Conservation (phyloP, 1,140 invertebrate species). For the Listronotus bonariensis region DNA sequence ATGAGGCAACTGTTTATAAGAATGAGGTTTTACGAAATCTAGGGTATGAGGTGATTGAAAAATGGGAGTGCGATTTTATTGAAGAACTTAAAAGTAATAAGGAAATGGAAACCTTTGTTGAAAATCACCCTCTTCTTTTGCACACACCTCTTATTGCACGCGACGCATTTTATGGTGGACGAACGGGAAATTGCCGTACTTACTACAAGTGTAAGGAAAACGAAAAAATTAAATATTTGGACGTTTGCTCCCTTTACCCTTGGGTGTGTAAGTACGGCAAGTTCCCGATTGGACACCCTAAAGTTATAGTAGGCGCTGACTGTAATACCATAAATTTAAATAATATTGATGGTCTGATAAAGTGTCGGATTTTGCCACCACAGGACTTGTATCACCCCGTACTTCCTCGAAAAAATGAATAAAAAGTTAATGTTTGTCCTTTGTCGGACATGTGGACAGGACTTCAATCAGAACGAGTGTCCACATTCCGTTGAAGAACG, state of each 20-base stretch:
- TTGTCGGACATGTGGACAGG: constrained; percentile 43
- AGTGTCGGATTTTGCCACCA: constrained; percentile 50
- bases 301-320: constrained; percentile 24
- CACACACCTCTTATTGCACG: constrained; percentile 6
- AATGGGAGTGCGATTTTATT: constrained; percentile 17
- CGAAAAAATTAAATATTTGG: constrained; percentile 53
- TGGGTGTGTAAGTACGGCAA: constrained; percentile 46
- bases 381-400: constrained; percentile 49
- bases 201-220: constrained; percentile 40
- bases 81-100: constrained; percentile 4
- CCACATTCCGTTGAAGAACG: constrained; percentile 48
- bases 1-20: constrained; percentile 9
- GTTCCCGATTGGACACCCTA: constrained; percentile 54
- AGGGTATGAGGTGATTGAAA: constrained; percentile 11
- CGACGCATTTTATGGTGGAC: constrained; percentile 45
- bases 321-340: constrained; percentile 17
- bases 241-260: constrained; percentile 54
- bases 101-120: background rate
- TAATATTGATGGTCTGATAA: constrained; percentile 41
- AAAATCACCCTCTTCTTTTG: constrained; percentile 1
- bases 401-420: constrained; percentile 42
- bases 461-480: constrained; percentile 26
- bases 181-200: constrained; percentile 47
- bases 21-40: background rate
- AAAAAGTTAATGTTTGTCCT: constrained; percentile 50